Conservation (phyloP, 2,797 vertebrate species). For the Myotis myotis region DNA sequence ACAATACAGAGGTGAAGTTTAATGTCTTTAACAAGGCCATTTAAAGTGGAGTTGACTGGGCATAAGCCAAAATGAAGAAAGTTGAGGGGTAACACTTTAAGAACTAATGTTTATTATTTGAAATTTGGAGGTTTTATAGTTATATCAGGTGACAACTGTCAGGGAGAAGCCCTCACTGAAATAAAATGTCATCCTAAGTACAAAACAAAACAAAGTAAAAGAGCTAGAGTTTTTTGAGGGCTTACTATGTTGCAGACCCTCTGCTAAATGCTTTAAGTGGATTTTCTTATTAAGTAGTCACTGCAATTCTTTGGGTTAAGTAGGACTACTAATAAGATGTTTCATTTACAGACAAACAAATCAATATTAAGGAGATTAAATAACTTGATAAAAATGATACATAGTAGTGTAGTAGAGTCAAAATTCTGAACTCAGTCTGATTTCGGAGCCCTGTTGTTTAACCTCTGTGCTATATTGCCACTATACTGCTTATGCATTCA, state of each 20-base stretch:
- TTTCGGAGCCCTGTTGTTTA: background rate
- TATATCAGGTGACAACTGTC: background rate
- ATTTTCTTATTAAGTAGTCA: slow-evolving; percentile 45
- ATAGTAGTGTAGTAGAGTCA: background rate
- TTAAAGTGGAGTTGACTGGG: background rate
- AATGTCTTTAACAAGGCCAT: background rate
- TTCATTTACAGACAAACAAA: background rate
- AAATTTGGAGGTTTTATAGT: background rate
- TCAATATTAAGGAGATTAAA: background rate
- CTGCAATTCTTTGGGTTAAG: background rate
- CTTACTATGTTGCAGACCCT: background rate
- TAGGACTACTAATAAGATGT: background rate
- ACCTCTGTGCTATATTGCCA: background rate
- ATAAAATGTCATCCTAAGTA: background rate
- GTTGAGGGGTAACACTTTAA: background rate
- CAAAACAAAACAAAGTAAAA: background rate
- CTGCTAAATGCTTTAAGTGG: background rate
- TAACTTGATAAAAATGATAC: background rate
- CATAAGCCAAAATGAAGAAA: background rate
- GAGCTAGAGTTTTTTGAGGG: background rate
- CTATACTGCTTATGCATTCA: background rate
- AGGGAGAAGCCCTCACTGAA: background rate
- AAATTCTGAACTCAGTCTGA: background rate
- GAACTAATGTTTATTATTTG: background rate
- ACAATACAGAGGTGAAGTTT: background rate